Conservation (phyloP, 1,140 invertebrate species). For the Chlorops oryzae region DNA sequence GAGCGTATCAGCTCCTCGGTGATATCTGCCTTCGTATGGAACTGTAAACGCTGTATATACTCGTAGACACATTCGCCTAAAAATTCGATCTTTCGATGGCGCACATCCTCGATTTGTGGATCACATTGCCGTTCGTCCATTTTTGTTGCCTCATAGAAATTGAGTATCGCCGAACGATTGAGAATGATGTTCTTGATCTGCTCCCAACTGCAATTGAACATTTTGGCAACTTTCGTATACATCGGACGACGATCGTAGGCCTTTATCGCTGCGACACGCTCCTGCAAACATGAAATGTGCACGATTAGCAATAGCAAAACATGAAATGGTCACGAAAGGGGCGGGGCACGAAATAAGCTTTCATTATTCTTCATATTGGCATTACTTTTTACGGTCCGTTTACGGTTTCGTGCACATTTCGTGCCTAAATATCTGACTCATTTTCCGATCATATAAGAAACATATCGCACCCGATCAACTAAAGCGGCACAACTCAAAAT, state of each 20-base stretch:
- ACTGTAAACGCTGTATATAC: constrained; percentile 37
- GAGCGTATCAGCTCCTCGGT: constrained; percentile 37
- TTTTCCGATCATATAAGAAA: too few species aligned
- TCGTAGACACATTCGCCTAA: constrained; percentile 39
- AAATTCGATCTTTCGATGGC: constrained; percentile 32
- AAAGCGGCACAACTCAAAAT: too few species aligned
- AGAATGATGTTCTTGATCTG: constrained; percentile 41
- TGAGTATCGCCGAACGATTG: constrained; percentile 34
- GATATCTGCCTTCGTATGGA: constrained; percentile 27
- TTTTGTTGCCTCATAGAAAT: constrained; percentile 31
- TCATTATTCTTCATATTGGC: too few species aligned
- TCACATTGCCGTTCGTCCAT: constrained; percentile 13
- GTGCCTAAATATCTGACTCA: too few species aligned
- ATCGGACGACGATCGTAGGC: constrained; percentile 39
- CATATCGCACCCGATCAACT: too few species aligned
- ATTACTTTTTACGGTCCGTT: too few species aligned
- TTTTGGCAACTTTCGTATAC: constrained; percentile 39
- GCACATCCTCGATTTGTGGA: constrained; percentile 25
- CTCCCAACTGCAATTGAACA: constrained; percentile 44
- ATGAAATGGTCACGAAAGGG: too few species aligned
- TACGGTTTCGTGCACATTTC: too few species aligned
- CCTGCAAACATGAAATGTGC: too few species aligned
- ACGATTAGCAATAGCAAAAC: too few species aligned
- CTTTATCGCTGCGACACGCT: constrained; percentile 32
- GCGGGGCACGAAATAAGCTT: too few species aligned